Evolutionary conservation across 2,113 vertebrate species (phyloP), one percentile per base, ranked within the genome.

Genomic region (Gnathonemus longibarbis): DNA sequence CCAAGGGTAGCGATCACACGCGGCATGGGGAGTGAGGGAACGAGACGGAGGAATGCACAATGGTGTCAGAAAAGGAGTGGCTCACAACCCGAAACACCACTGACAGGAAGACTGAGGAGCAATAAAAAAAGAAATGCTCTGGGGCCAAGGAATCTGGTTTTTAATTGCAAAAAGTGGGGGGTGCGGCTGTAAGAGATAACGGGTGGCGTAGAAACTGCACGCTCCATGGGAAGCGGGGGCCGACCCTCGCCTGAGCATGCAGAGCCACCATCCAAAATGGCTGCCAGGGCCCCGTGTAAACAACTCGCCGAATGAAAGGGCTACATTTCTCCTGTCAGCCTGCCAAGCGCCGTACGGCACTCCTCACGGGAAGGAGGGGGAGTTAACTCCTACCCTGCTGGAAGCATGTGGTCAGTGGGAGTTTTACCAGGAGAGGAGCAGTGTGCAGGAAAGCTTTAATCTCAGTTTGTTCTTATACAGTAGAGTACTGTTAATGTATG

Each of bases 261-360:
- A 91, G 91, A 92, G 91, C 92, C 89, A 80, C 84, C 90, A 88
- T 91, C 94, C 91, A 94, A 94, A 91, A 94, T 94, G 94, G 93
- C 93, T 93, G 90, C 93, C 93, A 94, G 91, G 90, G 88, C 83
- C 88, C 91, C 89, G 62, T 93, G 93, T 93, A 94, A 94, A 94
- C 93, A 94, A 93, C 91, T 88, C 90, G 90, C 91, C 90, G 90
- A 93, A 89, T 90, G 92, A 93, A 92, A 92, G 91, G 91, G 89
- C 91, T 92, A 92, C 91, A 93, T 93, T 93, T 92, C 91, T 93
- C 90, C 90, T 89, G 90, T 89, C 84, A 62, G 91, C 62, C 86
- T 83, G 90, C 92, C 92, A 93, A 92, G 91, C 83, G 52, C 88
- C 88, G 49, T 13, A 70, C 27, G 62, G 62, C 62, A 70, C 62